Evolutionary conservation across 2,888 invertebrate species (phyloP).

Genomic region (Ormyrus pomaceus): DNA sequence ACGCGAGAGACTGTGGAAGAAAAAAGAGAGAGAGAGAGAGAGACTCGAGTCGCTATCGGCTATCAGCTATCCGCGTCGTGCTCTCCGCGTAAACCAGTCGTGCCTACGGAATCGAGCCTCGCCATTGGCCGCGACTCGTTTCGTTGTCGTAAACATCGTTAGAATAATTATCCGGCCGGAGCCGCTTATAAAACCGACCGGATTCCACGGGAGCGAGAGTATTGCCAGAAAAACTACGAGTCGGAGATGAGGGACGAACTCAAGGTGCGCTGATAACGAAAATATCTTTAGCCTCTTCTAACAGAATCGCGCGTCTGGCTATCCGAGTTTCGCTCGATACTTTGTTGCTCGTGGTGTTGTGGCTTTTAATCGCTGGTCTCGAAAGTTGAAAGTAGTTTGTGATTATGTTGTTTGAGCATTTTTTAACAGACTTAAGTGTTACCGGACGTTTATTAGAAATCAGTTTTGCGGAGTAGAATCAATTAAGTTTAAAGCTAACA

Average conservation of each 20-base stretch:
- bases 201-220: constrained; percentile 20
- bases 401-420: too few species aligned
- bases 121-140: constrained; percentile 10
- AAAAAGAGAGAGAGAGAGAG: constrained; percentile 4
- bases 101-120: constrained; percentile 35
- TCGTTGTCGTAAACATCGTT: constrained; percentile 47
- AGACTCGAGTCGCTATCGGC: not conserved
- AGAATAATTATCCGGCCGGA: constrained; percentile 31
- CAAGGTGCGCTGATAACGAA: constrained; percentile 41
- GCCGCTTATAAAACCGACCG: constrained; percentile 49
- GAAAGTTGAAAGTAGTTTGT: too few species aligned
- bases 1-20: not conserved
- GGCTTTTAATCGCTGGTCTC: too few species aligned
- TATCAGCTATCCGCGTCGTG: constrained; percentile 42
- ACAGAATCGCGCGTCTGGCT: too few species aligned
- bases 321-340: too few species aligned
- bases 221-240: constrained; percentile 5
- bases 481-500: too few species aligned
- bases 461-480: too few species aligned
- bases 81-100: constrained; percentile 44
- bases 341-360: too few species aligned
- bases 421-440: too few species aligned
- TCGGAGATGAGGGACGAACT: constrained; percentile 51
- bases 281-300: not conserved
- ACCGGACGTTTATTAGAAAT: too few species aligned